Percentiles rank a stretch among this genome's conserved stretches.
Evolutionary conservation across 2,888 invertebrate genomes (phyloP).

Genomic region (Neoaliturus tenellus): DNA sequence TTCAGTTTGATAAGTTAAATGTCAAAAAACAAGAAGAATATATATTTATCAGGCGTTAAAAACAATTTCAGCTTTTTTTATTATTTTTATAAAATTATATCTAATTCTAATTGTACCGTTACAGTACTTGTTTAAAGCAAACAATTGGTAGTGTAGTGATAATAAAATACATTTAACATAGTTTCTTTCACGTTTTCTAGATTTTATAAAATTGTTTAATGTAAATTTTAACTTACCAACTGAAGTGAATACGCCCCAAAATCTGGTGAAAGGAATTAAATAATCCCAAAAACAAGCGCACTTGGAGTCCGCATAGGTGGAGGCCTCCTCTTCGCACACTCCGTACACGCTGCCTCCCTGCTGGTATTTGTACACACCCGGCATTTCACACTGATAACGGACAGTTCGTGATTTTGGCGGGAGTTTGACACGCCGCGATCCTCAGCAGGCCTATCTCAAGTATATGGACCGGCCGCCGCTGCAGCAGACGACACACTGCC

Average conservation of each 20-base stretch:
- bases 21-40: too few relatives aligned
- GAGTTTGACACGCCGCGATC: background rate
- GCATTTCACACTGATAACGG: constrained; percentile 12
- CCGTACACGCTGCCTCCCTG: constrained; percentile 63
- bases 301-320: constrained; percentile 59
- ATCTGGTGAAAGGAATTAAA: constrained; percentile 69
- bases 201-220: background rate
- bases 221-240: constrained; percentile 68
- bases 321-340: constrained; percentile 64
- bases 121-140: too few relatives aligned
- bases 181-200: too few relatives aligned
- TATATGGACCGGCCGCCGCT: background rate
- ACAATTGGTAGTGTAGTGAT: too few relatives aligned
- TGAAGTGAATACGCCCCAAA: constrained; percentile 70
- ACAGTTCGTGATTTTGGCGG: constrained; percentile 1
- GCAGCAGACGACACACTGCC: constrained; percentile 30
- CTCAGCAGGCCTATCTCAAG: background rate
- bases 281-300: constrained; percentile 68
- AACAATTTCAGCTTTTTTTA: too few relatives aligned
- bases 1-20: too few relatives aligned
- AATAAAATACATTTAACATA: too few relatives aligned
- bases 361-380: constrained; percentile 56
- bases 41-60: too few relatives aligned
- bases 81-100: too few relatives aligned
- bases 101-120: too few relatives aligned